phyloP scores from a whole-genome alignment of 2,888 invertebrate genomes.

The Cheilosia variabilis region DNA sequence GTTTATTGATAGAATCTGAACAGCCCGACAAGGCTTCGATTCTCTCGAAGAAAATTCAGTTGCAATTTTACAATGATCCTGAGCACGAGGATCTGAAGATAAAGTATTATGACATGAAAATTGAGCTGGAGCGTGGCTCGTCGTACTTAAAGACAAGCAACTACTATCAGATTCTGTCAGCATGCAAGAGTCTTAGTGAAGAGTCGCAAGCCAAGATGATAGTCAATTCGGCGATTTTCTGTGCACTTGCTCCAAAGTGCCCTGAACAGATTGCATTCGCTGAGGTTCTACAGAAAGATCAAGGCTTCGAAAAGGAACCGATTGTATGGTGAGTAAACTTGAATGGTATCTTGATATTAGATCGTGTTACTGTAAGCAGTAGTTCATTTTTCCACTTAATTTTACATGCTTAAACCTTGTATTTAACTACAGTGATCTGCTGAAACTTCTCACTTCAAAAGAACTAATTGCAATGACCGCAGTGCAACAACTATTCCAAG shows the following conservation, averaged over 20 bases:
- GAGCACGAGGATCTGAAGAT: conserved; percentile 83
- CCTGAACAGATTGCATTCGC: conserved; percentile 97
- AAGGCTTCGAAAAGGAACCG: conserved; percentile 92
- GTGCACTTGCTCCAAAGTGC: conserved; percentile 94
- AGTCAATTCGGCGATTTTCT: conserved; percentile 93
- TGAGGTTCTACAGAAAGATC: conserved; percentile 92
- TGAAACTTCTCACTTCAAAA: conserved; percentile 94
- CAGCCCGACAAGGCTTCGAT: conserved; percentile 97
- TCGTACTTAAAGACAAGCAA: conserved; percentile 95
- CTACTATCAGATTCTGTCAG: conserved; percentile 94
- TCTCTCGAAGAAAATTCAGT: conserved; percentile 97
- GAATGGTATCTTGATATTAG: no score
- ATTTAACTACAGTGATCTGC: conserved; percentile 81
- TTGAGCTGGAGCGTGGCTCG: conserved; percentile 94
- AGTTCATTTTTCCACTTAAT: background rate
- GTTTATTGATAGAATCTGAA: conserved; percentile 94
- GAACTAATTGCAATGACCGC: conserved; percentile 96
- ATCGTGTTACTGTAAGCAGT: background rate
- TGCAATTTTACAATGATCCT: conserved; percentile 94
- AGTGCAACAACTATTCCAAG: conserved; percentile 91
- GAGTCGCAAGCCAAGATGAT: conserved; percentile 87
- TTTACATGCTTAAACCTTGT: background rate
- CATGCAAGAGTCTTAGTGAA: conserved; percentile 88
- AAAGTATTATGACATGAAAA: conserved; percentile 88
- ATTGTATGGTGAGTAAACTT: conserved; percentile 83